These are phyloP conservation scores for Cyrtorhinus lividipennis DNA, from an alignment of 1,140 invertebrate species.

Conservation along the genomic window DNA sequence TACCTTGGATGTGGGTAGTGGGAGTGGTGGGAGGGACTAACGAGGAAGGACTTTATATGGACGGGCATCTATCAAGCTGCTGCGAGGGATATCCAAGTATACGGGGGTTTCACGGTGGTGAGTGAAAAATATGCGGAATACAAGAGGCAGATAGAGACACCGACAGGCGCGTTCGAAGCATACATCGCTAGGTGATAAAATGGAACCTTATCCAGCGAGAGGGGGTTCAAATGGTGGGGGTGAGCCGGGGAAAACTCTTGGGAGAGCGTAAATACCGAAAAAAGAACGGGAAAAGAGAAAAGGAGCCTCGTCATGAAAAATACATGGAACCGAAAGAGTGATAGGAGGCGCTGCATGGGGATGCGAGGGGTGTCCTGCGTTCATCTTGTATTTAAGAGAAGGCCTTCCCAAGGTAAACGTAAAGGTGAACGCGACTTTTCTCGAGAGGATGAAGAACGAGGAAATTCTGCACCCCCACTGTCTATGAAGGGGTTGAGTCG, in stretches of 20 bases:
- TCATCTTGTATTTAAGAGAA: neutral
- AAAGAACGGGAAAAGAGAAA: neutral
- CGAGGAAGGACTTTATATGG: neutral
- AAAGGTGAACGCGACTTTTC: no score
- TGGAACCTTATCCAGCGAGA: neutral
- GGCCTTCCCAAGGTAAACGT: no score
- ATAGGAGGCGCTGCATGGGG: neutral
- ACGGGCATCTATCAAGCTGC: neutral
- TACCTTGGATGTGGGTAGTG: no score
- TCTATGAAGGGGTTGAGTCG: no score
- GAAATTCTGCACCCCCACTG: no score
- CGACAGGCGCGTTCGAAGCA: neutral
- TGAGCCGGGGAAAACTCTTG: neutral
- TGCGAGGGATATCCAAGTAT: no score
- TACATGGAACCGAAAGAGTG: no score
- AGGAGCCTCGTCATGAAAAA: neutral
- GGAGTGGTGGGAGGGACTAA: neutral
- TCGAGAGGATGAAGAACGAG: neutral
- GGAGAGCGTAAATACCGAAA: neutral
- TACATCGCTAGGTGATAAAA: neutral
- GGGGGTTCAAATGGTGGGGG: no score
- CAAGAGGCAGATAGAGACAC: neutral
- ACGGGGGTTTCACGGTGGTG: neutral
- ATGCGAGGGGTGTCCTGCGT: neutral
- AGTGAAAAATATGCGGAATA: neutral